phyloP scores from a whole-genome alignment of 2,113 vertebrate genomes.

The Nannospalax galili region DNA sequence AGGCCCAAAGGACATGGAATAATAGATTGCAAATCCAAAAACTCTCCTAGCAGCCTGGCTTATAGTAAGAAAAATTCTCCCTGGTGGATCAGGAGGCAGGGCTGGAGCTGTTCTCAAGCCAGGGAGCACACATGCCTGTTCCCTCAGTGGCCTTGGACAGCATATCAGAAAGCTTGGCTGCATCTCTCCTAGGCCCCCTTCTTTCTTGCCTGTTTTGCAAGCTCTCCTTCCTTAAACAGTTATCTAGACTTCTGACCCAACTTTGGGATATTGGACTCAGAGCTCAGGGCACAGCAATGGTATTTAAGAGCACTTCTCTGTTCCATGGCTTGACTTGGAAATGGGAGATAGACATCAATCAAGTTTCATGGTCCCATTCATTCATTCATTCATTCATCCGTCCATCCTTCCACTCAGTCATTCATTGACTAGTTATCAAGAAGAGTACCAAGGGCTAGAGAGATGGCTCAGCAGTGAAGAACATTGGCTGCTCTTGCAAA shows the following conservation, averaged over 20 bases:
- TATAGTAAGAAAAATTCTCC: not conserved
- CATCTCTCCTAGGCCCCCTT: not conserved
- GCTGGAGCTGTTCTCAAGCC: not conserved
- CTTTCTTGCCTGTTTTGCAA: constrained; percentile 26
- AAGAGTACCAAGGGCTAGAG: not conserved
- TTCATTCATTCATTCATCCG: constrained; percentile 58
- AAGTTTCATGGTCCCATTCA: constrained; percentile 4
- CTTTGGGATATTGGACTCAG: constrained; percentile 52
- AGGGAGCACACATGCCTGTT: not conserved
- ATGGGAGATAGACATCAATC: not conserved
- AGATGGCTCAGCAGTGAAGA: too few species aligned
- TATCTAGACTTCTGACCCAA: not conserved
- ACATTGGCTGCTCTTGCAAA: too few species aligned
- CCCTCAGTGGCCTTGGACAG: not conserved
- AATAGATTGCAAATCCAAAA: constrained; percentile 33
- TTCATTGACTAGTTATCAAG: constrained; percentile 22
- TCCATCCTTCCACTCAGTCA: constrained; percentile 42
- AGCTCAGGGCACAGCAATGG: constrained; percentile 34
- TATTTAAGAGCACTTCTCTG: constrained; percentile 8
- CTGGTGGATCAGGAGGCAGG: not conserved
- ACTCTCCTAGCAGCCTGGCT: constrained; percentile 19
- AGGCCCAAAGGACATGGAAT: not conserved
- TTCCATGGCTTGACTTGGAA: constrained; percentile 35
- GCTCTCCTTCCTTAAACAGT: not conserved
- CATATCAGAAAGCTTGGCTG: constrained; percentile 39